A percentile compares a stretch with the other conserved stretches of the same genome.
These are phyloP conservation scores for Prietella phreatophila DNA, from an alignment of 2,113 vertebrate genomes.

Conservation along the genomic window DNA sequence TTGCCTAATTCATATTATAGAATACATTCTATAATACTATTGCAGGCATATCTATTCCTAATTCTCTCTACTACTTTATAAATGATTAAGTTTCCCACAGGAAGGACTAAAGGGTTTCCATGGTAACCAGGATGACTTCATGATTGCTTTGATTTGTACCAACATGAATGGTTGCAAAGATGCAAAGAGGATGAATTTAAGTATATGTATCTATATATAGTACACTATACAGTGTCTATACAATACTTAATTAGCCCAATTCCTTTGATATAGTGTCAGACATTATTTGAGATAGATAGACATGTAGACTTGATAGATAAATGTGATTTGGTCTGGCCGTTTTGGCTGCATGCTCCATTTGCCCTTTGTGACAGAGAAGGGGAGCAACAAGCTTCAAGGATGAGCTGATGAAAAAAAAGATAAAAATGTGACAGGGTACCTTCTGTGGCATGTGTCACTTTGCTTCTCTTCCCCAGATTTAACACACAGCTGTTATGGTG, in stretches of 20 bases:
- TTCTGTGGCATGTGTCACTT: conserved; percentile 51
- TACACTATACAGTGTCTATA: not conserved
- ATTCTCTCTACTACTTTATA: conserved; percentile 2
- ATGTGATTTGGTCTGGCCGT: conserved; percentile 68
- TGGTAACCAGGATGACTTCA: not conserved
- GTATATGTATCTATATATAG: not conserved
- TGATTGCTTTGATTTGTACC: not conserved
- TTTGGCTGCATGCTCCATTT: conserved; percentile 71
- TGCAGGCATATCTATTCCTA: not conserved
- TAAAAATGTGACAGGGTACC: conserved; percentile 60
- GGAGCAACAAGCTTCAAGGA: conserved; percentile 71
- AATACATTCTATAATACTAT: not conserved
- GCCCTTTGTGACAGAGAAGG: conserved; percentile 70
- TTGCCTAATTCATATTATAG: no score
- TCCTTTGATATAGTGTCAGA: conserved; percentile 2
- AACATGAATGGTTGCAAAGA: not conserved
- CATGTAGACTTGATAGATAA: conserved; percentile 28
- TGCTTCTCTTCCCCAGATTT: conserved; percentile 51
- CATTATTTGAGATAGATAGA: not conserved
- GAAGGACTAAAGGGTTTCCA: not conserved
- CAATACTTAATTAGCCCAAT: not conserved
- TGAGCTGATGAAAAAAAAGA: conserved; percentile 67
- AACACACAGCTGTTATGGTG: conserved; percentile 42
- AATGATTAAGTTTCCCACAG: not conserved
- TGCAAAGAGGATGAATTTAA: not conserved